Conservation (phyloP, 2,797 vertebrate species). For the Lycodopsis pacificus region DNA sequence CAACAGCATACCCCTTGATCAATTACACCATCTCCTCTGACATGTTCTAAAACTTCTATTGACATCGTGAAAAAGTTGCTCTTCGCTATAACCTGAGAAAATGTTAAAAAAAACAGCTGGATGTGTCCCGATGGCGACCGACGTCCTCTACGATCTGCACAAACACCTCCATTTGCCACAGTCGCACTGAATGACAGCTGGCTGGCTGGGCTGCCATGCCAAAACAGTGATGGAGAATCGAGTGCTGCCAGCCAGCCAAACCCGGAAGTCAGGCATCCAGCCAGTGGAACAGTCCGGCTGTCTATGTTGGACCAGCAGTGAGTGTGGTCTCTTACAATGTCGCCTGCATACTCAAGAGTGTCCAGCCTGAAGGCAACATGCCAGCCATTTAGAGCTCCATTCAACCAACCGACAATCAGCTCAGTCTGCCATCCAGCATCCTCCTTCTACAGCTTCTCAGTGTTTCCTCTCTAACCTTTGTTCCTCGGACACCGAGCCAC, state of each 20-base stretch:
- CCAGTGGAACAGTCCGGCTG: conserved; percentile 58
- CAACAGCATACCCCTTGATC: not conserved
- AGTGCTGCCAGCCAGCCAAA: conserved; percentile 52
- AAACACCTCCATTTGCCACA: conserved; percentile 45
- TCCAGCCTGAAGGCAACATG: conserved; percentile 48
- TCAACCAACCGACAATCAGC: conserved; percentile 34
- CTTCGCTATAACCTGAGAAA: not conserved
- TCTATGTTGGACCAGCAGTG: conserved; percentile 50
- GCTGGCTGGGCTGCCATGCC: conserved; percentile 37
- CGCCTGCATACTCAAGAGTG: conserved; percentile 58
- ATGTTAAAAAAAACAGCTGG: conserved; percentile 42
- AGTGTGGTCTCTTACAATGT: conserved; percentile 64
- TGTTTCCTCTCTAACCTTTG: conserved; percentile 10
- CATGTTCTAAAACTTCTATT: not conserved
- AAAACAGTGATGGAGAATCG: conserved; percentile 49
- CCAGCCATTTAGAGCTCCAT: conserved; percentile 55
- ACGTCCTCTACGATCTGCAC: conserved; percentile 46
- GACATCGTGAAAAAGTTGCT: conserved; percentile 5
- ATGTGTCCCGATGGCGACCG: conserved; percentile 36
- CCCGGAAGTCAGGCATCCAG: conserved; percentile 55
- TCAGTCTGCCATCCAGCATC: conserved; percentile 35
- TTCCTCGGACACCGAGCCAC: conserved; percentile 16
- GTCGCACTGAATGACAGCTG: conserved; percentile 50
- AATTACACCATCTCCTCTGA: not conserved
- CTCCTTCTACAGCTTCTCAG: conserved; percentile 22